These are phyloP conservation scores for Drosophila nr. fundita DNA, from an alignment of 2,888 invertebrate genomes.

Conservation along the genomic window DNA sequence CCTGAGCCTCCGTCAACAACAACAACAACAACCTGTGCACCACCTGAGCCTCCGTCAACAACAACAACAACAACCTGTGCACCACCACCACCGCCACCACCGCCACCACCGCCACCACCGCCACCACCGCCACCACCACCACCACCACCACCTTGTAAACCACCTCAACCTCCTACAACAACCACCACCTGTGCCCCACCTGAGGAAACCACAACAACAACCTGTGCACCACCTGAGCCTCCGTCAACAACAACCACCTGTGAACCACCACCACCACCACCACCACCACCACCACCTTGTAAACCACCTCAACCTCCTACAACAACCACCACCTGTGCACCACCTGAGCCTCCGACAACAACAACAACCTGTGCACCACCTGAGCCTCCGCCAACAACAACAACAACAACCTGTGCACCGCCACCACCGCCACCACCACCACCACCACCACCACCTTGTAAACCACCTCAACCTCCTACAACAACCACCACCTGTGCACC, in stretches of 20 bases:
- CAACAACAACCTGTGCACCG: background rate
- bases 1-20: background rate
- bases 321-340: conserved; percentile 1
- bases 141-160: no score
- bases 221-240: background rate
- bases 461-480: no score
- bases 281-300: conserved; percentile 7
- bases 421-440: background rate
- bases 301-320: background rate
- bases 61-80: conserved; percentile 8
- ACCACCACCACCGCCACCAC: background rate
- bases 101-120: conserved; percentile 3
- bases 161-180: background rate
- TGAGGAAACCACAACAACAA: conserved; percentile 22
- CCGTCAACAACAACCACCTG: conserved; percentile 1
- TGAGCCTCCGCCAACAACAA: background rate
- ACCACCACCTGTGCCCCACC: background rate
- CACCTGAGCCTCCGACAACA: background rate
- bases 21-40: conserved; percentile 14
- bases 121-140: no score
- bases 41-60: background rate
- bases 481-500: conserved; percentile 1
- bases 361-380: conserved; percentile 6
- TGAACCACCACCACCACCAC: conserved; percentile 16
- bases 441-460: no score